Base-by-base conservation (phyloP, 2,888 invertebrate species). In the Acleris laterana region DNA sequence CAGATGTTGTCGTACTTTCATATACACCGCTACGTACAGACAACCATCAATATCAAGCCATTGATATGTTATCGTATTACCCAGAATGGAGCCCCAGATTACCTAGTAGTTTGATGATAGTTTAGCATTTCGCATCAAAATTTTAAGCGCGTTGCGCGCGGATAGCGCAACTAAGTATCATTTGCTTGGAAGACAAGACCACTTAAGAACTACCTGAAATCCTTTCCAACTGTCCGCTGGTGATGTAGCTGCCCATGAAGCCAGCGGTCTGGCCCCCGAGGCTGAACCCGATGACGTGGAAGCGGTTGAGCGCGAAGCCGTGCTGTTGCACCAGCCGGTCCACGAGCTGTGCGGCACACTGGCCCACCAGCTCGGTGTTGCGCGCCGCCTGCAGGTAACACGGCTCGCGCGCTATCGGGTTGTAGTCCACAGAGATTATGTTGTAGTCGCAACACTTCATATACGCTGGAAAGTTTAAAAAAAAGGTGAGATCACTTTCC, bases 251-350 rank as follows among this genome's bases (percentile, higher is more conserved):
- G 5, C 90, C 85, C 0, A 93, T 84, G 60, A 83, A 91, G 0
- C 95, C 95, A 0, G 94, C 93, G 0, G 90, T 87, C 68, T 95
- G 95, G 0, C 91, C 95, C 0, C 95, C 95, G 16, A 95, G 88
- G 76, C 95, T 95, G 74, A 95, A 95, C 0, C 95, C 95, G 53
- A 95, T 93, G 0, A 95, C 77, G 73, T 95, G 95, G 60, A 95
- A 86, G 55, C 77, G 77, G 1, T 87, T 74, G n/a, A 94, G 77
- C 0, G 79, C 67, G 48, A 95, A 90, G 0, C 84, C 77, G 53
- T 84, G 76, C 0, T 84, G 75, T 1, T 74, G 74, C 11, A 95
- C 88, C 55, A 95, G 76, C 32, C 80, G 78, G 64, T 94, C 93
- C 0, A 95, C 89, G 5, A 95, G 79, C 72, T 94, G 93, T 0